Evolutionary conservation across 2,113 vertebrate species (phyloP), one percentile per base, ranked within the genome.

Genomic region (Merops nubicus): DNA sequence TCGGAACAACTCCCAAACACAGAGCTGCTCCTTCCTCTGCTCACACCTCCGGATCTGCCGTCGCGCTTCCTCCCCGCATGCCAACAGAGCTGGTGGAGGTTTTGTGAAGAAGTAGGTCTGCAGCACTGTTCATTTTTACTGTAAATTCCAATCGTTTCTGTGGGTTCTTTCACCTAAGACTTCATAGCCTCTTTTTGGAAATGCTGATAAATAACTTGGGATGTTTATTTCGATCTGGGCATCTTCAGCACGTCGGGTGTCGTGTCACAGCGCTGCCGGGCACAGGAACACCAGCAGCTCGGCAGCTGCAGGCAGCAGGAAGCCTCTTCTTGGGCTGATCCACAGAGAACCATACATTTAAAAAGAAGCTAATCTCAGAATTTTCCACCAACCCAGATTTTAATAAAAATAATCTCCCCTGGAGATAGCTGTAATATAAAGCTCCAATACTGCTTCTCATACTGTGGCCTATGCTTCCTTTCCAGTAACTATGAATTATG

Each of bases 331-430:
- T 6, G 50, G 73, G 68, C 43, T 26, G 45, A 43, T 76, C 92
- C 88, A 54, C 43, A 20, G 91, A 89, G 92, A 94, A 47, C 74
- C 43, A 23, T 31, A 50, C 75, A 65, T 95, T 93, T 79, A 85
- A 70, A 88, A 90, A 13, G 67, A 89, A 80, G 85, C 74, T 82
- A 88, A 94, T 90, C 96, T 80, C 75, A 73, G 67, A 80, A 48
- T 79, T 90, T 88, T 77, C 94, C 92, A 92, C 75, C 95, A 94
- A 73, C 67, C 59, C 88, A 75, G 82, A 94, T 80, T 93, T 91
- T 88, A 97, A 94, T 94, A 90, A 83, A 93, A 93, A 88, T 82
- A 70, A 88, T 73, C 91, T 95, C 85, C 92, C 92, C 85, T 64
- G 94, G 91, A 88, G 88, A 85, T 20, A 86, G 67, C 64, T 60